Percentiles rank a stretch among this genome's conserved stretches.
Evolutionary conservation across 2,888 invertebrate genomes (phyloP).

Genomic region (Dichetophora obliterata): DNA sequence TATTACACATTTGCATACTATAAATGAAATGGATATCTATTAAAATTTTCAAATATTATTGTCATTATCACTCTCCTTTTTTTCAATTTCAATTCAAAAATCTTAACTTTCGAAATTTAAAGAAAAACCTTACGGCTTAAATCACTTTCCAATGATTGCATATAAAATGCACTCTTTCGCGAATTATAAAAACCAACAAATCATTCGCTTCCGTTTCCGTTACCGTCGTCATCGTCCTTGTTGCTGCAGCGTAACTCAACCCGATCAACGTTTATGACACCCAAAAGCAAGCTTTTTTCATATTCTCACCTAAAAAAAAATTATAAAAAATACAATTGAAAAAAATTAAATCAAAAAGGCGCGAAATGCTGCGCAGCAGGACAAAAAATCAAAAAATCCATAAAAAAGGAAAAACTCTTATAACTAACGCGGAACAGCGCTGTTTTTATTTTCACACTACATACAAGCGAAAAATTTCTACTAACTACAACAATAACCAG

Average conservation of each 20-base stretch:
- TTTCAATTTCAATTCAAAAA: too few relatives aligned
- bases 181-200: conserved; percentile 20
- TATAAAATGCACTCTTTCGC: not conserved
- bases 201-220: conserved; percentile 24
- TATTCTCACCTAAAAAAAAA: not conserved
- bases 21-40: too few relatives aligned
- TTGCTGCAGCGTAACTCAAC: not conserved
- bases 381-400: not conserved
- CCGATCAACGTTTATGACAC: conserved; percentile 10
- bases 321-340: not conserved
- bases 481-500: not conserved
- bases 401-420: not conserved
- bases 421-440: not conserved
- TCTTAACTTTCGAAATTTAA: too few relatives aligned
- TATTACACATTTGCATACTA: too few relatives aligned
- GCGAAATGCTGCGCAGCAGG: not conserved
- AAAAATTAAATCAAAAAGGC: not conserved
- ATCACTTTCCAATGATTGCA: too few relatives aligned
- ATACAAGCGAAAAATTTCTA: not conserved
- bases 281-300: conserved; percentile 14
- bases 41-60: too few relatives aligned
- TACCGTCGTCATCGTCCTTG: not conserved
- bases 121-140: too few relatives aligned
- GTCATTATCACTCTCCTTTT: too few relatives aligned
- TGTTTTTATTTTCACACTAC: not conserved